Evolutionary conservation across 2,113 vertebrate genomes (phyloP), one percentile per base, ranked within the genome.

Genomic region (Scytalopus superciliaris): DNA sequence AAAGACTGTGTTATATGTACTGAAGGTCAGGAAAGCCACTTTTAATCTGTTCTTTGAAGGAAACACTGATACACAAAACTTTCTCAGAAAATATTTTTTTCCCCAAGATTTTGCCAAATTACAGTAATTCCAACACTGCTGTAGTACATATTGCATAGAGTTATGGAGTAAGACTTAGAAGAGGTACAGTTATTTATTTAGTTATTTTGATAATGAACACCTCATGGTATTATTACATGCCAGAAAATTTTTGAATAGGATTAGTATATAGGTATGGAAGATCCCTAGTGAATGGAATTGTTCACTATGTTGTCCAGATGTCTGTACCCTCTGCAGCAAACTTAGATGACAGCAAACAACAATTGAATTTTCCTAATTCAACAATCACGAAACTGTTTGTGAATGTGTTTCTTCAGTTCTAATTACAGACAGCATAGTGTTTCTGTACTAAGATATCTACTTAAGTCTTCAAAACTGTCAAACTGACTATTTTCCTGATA

Each of bases 381-480:
- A 25, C 4, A 13, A 6, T 76, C 83, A 81, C 33, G 31, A 86
- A 74, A 84, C 9, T 30, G 14, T 52, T 57, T 83, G 31, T 52
- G 45, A 93, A 84, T 79, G 1, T 78, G 44, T 87, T 89, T 24
- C 40, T 87, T 52, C 31, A 47, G 23, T 72, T 83, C 37, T 83
- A 84, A 75, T 72, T 97, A 47, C 47, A 72, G 67, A 42, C 37
- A 11, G 2, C 28, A 14, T 59, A 79, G 14, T 10, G 39, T 35
- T 93, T 90, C 35, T 66, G 14, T 40, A 28, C 21, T 74, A 75
- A 76, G 85, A 44, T 24, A 72, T 19, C 63, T 49, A 80, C 39
- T 83, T 83, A 74, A 87, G 12, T 89, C 52, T 92, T 91, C 70
- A 89, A 80, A 89, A 31, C 18, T 92, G 42, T 72, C 77, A 92